Percentiles rank a stretch among this genome's conserved stretches.
Conservation (phyloP, 1,140 invertebrate species). For the Zaprionus ornatus region DNA sequence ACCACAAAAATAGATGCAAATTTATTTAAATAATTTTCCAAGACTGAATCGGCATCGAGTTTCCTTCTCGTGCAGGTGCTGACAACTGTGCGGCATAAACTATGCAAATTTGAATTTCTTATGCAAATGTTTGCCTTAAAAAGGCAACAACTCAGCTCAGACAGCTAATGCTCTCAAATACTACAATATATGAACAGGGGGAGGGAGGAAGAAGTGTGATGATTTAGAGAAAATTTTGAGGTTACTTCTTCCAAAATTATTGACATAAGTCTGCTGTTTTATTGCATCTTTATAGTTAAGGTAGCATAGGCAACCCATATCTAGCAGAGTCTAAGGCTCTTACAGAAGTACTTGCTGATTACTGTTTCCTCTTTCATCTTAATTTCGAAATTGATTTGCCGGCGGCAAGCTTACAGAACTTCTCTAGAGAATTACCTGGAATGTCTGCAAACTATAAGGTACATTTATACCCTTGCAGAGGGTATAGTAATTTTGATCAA, state of each 20-base stretch:
- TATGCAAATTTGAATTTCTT: constrained; percentile 64
- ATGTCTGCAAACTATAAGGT: constrained; percentile 43
- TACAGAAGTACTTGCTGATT: neutral
- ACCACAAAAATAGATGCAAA: constrained; percentile 52
- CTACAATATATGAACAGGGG: neutral
- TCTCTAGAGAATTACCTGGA: constrained; percentile 7
- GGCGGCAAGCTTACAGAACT: constrained; percentile 1
- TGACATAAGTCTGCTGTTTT: neutral
- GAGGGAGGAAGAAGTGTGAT: neutral
- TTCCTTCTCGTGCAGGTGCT: constrained; percentile 6
- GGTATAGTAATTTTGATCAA: too few species aligned
- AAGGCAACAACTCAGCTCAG: constrained; percentile 31
- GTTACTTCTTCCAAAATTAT: neutral
- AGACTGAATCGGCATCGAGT: constrained; percentile 6
- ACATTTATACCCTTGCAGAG: too few species aligned
- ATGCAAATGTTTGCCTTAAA: constrained; percentile 56
- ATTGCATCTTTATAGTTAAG: neutral
- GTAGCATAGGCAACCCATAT: neutral
- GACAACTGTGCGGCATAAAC: constrained; percentile 45
- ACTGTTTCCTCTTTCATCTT: constrained; percentile 21
- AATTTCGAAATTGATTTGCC: constrained; percentile 56
- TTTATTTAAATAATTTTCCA: constrained; percentile 59
- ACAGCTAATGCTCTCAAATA: constrained; percentile 34
- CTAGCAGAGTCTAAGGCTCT: neutral
- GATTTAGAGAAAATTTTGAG: neutral